Base-by-base conservation (phyloP, 2,888 invertebrate genomes). In the Eumerus sabulonum region DNA sequence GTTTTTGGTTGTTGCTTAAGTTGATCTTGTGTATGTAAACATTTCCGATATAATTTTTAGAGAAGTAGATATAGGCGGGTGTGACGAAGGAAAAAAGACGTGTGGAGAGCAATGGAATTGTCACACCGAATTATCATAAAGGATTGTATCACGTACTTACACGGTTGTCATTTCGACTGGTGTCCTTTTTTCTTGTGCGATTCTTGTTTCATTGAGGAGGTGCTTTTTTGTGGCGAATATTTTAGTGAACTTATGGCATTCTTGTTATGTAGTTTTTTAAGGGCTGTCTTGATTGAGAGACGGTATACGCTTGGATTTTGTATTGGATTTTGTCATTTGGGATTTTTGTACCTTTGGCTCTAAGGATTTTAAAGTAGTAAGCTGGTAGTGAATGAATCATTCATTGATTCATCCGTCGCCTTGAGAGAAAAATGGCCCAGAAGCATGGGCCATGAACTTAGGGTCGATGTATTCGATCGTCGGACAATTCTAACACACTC, bases 91-190 rank as follows among this genome's bases (percentile, higher is more conserved):
- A 13, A 57, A 44, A 71, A 66, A 50, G 35, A 53, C 45, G 74
- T 79, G 79, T 53, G 79, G 74, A 70, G 79, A 79, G 79, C 79
- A 79, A 79, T 74, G 79, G 64, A 79, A 79, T 64, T 79, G 79
- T 79, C 79, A 79, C 79, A 74, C 79, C 79, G 74, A 70, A 74
- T 74, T 63, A 74, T 79, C 74, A 70, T 79, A 79, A 64, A 64
- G 70, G 63, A 79, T 79, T 73, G 68, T 62, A 73, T 79, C 79
- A 79, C 79, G 79, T 79, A 79, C 74, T 70, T 60, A 54, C 54
- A 79, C 74, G 79, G 44, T 68, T 79, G 79, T 79, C 79, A 79
- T 64, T 74, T 74, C 64, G 60, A 44, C 38, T 57, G 44, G 2
- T 48, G 17, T 44, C 17, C 44, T 54, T 59, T 50, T 53, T 53